Conservation (phyloP, 2,113 vertebrate genomes). For the Ictalurus furcatus region DNA sequence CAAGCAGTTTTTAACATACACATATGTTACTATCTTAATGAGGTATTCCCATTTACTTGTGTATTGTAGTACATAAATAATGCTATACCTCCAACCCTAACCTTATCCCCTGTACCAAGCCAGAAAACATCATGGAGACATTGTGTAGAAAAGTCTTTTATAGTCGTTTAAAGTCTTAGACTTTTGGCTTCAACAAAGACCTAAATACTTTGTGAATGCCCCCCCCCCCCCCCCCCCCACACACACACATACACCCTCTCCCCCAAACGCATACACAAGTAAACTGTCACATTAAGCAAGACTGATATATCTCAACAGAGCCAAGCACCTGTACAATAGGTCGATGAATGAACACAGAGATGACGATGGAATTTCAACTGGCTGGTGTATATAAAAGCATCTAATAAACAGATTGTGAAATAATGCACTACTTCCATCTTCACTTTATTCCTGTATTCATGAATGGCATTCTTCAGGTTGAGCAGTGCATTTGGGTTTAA, state of each 20-base stretch:
- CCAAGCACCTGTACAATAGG: constrained; percentile 46
- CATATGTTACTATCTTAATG: neutral
- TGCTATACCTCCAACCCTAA: neutral
- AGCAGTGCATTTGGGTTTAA: neutral
- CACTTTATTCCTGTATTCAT: constrained; percentile 17
- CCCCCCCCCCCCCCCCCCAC: neutral
- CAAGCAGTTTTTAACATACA: neutral
- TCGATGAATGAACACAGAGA: constrained; percentile 27
- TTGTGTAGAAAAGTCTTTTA: too few species aligned
- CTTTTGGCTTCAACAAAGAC: neutral
- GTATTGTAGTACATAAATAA: neutral
- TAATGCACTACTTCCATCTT: constrained; percentile 4
- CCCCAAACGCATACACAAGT: neutral
- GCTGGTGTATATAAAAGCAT: neutral
- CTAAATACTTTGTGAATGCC: neutral
- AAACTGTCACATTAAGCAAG: constrained; percentile 44
- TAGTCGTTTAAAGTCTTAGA: too few species aligned
- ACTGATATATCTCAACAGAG: constrained; percentile 44
- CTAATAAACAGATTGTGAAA: neutral
- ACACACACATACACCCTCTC: neutral
- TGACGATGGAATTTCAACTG: constrained; percentile 36
- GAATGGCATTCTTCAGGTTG: constrained; percentile 8
- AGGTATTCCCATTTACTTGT: neutral
- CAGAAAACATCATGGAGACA: too few species aligned
- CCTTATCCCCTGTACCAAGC: neutral